These are phyloP conservation scores for Dasypolia templi DNA, from an alignment of 2,888 invertebrate species.

Conservation along the genomic window DNA sequence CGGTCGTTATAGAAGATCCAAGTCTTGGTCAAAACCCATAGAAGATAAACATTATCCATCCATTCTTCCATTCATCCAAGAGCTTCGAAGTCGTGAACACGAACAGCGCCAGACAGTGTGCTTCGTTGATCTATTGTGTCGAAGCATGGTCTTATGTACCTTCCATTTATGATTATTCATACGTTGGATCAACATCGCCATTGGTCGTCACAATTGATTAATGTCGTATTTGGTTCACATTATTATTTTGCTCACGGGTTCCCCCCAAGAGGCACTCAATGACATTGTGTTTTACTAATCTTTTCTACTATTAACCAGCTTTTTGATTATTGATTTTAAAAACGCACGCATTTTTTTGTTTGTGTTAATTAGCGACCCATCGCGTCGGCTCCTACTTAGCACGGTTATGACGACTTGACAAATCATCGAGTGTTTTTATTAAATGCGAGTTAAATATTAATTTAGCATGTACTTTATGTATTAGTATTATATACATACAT, in stretches of 20 bases:
- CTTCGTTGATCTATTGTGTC: not conserved
- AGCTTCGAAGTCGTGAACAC: not conserved
- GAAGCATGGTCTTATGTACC: not conserved
- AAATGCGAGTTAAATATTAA: not conserved
- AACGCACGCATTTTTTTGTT: not conserved
- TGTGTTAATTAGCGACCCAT: not conserved
- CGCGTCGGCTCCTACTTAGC: not conserved
- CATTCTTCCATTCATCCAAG: not conserved
- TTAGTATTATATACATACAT: no score
- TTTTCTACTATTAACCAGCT: constrained; percentile 9
- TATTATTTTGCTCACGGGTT: constrained; percentile 31
- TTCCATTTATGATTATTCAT: not conserved
- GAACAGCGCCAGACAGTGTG: not conserved
- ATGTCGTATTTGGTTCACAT: constrained; percentile 24
- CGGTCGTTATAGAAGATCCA: no score
- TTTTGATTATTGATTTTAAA: constrained; percentile 4
- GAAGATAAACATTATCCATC: not conserved
- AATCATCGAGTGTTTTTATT: not conserved
- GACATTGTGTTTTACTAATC: constrained; percentile 16
- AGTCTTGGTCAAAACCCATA: not conserved
- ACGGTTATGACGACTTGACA: no score
- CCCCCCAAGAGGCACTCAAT: constrained; percentile 7
- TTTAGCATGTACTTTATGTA: not conserved
- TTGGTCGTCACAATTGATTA: not conserved
- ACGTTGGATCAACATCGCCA: constrained; percentile 14